A percentile compares a stretch with the other conserved stretches of the same genome.
These are phyloP conservation scores for Thymelicus acteon DNA, from an alignment of 2,888 invertebrate genomes.

Conservation along the genomic window DNA sequence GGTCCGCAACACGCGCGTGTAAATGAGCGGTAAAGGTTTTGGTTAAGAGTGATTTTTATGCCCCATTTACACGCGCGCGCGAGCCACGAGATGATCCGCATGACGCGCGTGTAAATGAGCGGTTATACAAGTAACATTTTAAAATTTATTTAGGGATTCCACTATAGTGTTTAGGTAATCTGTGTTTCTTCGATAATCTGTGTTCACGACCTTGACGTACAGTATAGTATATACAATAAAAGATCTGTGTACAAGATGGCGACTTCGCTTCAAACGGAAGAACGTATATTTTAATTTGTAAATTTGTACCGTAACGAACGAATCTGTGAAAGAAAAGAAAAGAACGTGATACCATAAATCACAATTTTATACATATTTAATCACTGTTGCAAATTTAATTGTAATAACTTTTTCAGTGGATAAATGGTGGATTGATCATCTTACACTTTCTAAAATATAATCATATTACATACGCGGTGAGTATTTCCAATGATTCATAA, in stretches of 20 bases:
- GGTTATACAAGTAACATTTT: too few relatives aligned
- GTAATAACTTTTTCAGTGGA: conserved; percentile 43
- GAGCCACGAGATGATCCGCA: too few relatives aligned
- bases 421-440: conserved; percentile 59
- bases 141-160: too few relatives aligned
- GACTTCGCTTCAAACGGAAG: conserved; percentile 42
- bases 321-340: conserved; percentile 3
- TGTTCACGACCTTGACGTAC: too few relatives aligned
- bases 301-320: conserved; percentile 8
- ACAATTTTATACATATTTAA: not conserved
- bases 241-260: conserved; percentile 1
- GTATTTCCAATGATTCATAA: conserved; percentile 40
- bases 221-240: too few relatives aligned
- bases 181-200: too few relatives aligned
- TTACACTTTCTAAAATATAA: conserved; percentile 45
- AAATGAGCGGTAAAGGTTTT: too few relatives aligned
- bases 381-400: not conserved
- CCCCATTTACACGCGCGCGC: too few relatives aligned
- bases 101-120: too few relatives aligned
- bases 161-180: too few relatives aligned
- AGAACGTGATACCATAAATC: conserved; percentile 5
- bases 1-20: too few relatives aligned
- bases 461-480: conserved; percentile 45
- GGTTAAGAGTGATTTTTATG: too few relatives aligned
- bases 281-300: conserved; percentile 42